Evolutionary conservation across 2,888 invertebrate genomes (phyloP).

Genomic region (Dioctria linearis): DNA sequence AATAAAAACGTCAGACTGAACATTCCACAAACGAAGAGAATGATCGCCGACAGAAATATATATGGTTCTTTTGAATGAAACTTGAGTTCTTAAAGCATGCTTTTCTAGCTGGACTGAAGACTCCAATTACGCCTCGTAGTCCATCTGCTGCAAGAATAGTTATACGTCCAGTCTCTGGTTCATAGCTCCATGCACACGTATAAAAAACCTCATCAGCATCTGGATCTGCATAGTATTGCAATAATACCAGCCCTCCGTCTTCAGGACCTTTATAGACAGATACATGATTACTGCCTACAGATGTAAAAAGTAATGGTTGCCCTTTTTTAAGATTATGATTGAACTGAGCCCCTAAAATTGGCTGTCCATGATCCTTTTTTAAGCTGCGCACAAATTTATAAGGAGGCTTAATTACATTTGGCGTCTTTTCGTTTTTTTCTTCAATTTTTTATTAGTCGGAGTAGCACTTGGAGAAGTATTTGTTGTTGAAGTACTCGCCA

Average conservation of each 20-base stretch:
- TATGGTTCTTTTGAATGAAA: slow-evolving; percentile 93
- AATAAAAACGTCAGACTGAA: slow-evolving; percentile 93
- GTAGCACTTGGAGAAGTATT: slow-evolving; percentile 87
- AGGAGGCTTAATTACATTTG: slow-evolving; percentile 79
- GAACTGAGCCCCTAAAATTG: slow-evolving; percentile 94
- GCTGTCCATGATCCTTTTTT: slow-evolving; percentile 94
- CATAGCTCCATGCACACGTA: slow-evolving; percentile 96
- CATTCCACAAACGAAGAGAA: slow-evolving; percentile 93
- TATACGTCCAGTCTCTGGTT: slow-evolving; percentile 82
- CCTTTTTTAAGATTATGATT: slow-evolving; percentile 88
- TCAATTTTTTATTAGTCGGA: slow-evolving; percentile 78
- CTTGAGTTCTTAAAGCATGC: slow-evolving; percentile 89
- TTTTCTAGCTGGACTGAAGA: slow-evolving; percentile 87
- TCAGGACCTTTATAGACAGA: slow-evolving; percentile 94
- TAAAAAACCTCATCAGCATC: slow-evolving; percentile 96
- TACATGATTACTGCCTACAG: slow-evolving; percentile 94
- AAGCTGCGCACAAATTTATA: slow-evolving; percentile 87
- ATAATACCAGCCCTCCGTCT: slow-evolving; percentile 84
- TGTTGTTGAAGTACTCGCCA: slow-evolving; percentile 85
- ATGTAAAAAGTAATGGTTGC: slow-evolving; percentile 90
- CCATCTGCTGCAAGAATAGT: slow-evolving; percentile 94
- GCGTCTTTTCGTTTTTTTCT: slow-evolving; percentile 70
- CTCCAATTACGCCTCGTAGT: slow-evolving; percentile 89
- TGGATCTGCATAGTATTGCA: slow-evolving; percentile 95
- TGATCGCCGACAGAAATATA: slow-evolving; percentile 88